Evolutionary conservation across 1,140 invertebrate species (phyloP).

Genomic region (Drosophila busckii): DNA sequence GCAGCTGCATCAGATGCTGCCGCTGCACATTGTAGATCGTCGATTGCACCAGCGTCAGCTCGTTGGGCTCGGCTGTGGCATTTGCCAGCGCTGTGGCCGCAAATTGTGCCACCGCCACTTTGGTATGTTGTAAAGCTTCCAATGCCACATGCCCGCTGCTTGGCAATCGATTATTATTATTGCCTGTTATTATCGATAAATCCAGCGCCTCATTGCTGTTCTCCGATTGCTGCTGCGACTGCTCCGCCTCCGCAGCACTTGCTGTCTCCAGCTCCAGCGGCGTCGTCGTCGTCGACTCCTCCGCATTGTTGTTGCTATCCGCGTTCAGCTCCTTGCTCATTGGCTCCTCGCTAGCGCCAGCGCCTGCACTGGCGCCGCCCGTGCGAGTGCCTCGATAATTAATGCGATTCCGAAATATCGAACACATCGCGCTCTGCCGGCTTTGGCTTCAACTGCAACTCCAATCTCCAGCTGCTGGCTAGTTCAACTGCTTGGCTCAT

Average conservation of each 20-base stretch:
- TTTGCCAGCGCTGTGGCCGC: conserved; percentile 88
- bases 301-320: conserved; percentile 72
- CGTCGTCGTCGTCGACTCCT: no score
- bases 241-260: conserved; percentile 1
- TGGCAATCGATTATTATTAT: conserved; percentile 42
- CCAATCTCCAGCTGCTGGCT: conserved; percentile 3
- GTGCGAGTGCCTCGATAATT: conserved; percentile 66
- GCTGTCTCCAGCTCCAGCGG: conserved; percentile 18
- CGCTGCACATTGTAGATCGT: conserved; percentile 94
- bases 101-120: conserved; percentile 93
- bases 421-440: conserved; percentile 57
- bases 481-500: no score
- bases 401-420: conserved; percentile 77
- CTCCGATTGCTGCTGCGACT: conserved; percentile 12
- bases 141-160: conserved; percentile 82
- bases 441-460: conserved; percentile 33
- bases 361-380: conserved; percentile 7
- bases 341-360: conserved; percentile 12
- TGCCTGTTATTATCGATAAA: conserved; percentile 63
- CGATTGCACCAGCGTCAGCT: conserved; percentile 91
- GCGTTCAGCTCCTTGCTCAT: conserved; percentile 59
- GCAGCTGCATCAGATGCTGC: conserved; percentile 95
- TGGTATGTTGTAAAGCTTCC: conserved; percentile 92
- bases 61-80: conserved; percentile 84
- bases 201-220: conserved; percentile 72